These are phyloP conservation scores for Drosophila nikananu DNA, from an alignment of 1,140 invertebrate species.

Conservation along the genomic window DNA sequence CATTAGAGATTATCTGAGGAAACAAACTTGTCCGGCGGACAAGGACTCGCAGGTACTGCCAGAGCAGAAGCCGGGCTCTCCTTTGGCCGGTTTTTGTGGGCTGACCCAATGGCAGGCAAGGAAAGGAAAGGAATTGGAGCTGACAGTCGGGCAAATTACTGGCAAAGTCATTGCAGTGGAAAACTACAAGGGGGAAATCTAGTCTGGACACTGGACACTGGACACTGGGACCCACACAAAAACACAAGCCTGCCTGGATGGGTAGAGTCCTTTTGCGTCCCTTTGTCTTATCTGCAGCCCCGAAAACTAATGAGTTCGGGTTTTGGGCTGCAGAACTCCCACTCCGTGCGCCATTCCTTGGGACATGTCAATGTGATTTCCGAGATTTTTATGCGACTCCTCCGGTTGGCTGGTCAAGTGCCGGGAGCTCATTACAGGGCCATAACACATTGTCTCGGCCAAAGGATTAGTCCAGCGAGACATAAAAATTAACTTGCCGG, in stretches of 20 bases:
- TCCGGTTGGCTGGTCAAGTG: conserved; percentile 41
- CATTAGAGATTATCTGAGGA: conserved; percentile 83
- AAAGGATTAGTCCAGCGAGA: conserved; percentile 50
- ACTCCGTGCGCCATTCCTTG: conserved; percentile 33
- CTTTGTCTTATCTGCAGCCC: conserved; percentile 71
- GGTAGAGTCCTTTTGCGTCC: conserved; percentile 8
- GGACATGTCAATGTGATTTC: conserved; percentile 77
- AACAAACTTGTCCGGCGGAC: conserved; percentile 74
- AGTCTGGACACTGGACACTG: conserved; percentile 53
- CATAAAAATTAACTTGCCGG: conserved; percentile 72
- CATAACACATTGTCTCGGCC: conserved; percentile 76
- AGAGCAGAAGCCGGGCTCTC: not conserved
- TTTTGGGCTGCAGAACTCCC: conserved; percentile 36
- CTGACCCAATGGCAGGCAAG: conserved; percentile 76
- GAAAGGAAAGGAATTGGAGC: conserved; percentile 74
- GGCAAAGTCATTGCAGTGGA: conserved; percentile 80
- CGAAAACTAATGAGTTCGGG: conserved; percentile 68
- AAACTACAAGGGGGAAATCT: conserved; percentile 62
- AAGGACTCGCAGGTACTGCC: conserved; percentile 28
- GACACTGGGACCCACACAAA: conserved; percentile 15
- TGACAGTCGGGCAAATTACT: conserved; percentile 83
- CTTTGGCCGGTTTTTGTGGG: conserved; percentile 47
- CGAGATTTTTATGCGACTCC: conserved; percentile 71
- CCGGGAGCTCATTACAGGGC: conserved; percentile 76
- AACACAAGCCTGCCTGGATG: conserved; percentile 6